phyloP scores from a whole-genome alignment of 2,113 vertebrate genomes.

The Ceuthmochares aereus region DNA sequence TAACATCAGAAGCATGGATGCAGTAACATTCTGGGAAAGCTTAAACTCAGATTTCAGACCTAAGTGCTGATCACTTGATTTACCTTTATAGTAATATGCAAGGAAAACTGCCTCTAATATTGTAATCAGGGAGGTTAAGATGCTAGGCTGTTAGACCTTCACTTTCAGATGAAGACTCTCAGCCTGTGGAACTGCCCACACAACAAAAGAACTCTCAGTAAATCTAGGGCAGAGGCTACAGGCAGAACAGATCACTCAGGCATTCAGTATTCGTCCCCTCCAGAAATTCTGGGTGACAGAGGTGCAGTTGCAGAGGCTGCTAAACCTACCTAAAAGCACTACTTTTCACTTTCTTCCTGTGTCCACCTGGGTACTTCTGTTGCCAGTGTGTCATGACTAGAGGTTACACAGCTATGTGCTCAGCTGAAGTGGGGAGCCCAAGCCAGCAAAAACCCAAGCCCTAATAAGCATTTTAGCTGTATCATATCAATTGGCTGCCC shows the following conservation, averaged over 20 bases:
- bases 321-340: not conserved
- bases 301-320: not conserved
- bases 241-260: not conserved
- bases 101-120: not conserved
- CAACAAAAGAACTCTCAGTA: not conserved
- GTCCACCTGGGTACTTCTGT: not conserved
- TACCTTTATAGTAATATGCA: not conserved
- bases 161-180: not conserved
- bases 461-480: not conserved
- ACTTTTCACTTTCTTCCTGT: not conserved
- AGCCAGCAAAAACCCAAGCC: not conserved
- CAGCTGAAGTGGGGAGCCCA: not conserved
- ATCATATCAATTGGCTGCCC: not conserved
- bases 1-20: not conserved
- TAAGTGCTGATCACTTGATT: not conserved
- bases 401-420: not conserved
- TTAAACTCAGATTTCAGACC: not conserved
- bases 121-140: not conserved
- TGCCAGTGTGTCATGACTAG: not conserved
- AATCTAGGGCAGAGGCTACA: not conserved
- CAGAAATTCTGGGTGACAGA: not conserved
- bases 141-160: not conserved
- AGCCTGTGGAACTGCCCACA: not conserved
- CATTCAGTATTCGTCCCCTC: rapidly evolving
- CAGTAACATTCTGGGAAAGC: not conserved